phyloP scores from a whole-genome alignment of 37 sponge, comb jelly and placozoan genomes.

The Mnemiopsis leidyi region DNA sequence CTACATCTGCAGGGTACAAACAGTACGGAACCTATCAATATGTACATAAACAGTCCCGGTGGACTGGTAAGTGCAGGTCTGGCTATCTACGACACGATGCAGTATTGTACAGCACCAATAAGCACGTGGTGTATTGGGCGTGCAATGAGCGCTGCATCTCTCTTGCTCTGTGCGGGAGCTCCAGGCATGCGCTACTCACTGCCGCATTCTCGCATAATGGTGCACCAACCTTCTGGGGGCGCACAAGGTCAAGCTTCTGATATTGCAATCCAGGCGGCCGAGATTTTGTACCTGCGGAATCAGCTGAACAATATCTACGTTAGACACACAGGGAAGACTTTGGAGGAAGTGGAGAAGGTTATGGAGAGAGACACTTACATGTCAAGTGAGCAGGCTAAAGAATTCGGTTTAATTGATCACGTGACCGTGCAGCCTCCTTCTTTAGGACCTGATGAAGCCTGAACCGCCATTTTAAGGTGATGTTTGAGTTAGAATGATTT shows the following conservation, averaged over 20 bases:
- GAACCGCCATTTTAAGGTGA: too few species aligned
- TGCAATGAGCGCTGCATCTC: constrained; percentile 49
- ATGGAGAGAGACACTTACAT: constrained; percentile 69
- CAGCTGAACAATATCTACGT: constrained; percentile 65
- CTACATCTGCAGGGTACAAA: constrained; percentile 29
- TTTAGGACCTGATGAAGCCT: too few species aligned
- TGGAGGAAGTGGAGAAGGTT: constrained; percentile 59
- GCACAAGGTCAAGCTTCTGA: constrained; percentile 68
- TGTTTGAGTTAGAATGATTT: too few species aligned
- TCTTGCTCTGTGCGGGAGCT: constrained; percentile 60
- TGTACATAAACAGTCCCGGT: constrained; percentile 66
- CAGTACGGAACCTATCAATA: constrained; percentile 41
- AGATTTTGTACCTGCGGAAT: constrained; percentile 63
- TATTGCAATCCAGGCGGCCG: constrained; percentile 68
- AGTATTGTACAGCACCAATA: constrained; percentile 47
- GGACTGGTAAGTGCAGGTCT: constrained; percentile 64
- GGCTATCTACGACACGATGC: constrained; percentile 67
- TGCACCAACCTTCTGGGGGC: constrained; percentile 64
- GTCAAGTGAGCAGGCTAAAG: constrained; percentile 67
- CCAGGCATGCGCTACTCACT: constrained; percentile 59
- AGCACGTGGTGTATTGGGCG: constrained; percentile 65
- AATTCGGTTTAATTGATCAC: constrained; percentile 68
- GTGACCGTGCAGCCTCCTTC: constrained; percentile 51
- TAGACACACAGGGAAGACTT: constrained; percentile 63
- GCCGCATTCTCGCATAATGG: constrained; percentile 65